These are phyloP conservation scores for Crossocerus cetratus DNA, from an alignment of 2,888 invertebrate genomes.

Conservation along the genomic window DNA sequence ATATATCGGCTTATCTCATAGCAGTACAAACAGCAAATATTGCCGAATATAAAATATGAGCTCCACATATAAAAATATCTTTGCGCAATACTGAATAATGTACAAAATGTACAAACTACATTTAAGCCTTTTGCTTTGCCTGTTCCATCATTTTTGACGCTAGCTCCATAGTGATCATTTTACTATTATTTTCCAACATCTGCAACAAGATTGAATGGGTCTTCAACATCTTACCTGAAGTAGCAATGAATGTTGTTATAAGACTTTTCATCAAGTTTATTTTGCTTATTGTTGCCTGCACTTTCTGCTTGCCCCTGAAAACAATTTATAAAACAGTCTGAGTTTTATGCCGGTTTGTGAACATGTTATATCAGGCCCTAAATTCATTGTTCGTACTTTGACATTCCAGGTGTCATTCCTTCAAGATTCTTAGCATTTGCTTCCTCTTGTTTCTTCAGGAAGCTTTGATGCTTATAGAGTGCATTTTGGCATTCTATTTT, in stretches of 20 bases:
- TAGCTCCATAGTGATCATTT: conserved; percentile 55
- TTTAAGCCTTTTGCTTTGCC: background rate
- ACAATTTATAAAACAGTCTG: conserved; percentile 2
- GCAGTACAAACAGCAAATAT: background rate
- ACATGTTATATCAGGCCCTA: background rate
- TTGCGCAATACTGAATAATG: background rate
- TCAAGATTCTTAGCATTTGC: conserved; percentile 42
- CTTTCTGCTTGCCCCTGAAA: conserved; percentile 55
- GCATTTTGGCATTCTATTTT: conserved; percentile 52
- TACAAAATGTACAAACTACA: background rate
- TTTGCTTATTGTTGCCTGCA: conserved; percentile 41
- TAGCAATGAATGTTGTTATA: conserved; percentile 58
- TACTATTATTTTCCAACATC: conserved; percentile 57
- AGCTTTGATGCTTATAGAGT: conserved; percentile 50
- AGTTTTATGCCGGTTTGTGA: background rate
- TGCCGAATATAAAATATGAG: background rate
- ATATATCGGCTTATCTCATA: background rate
- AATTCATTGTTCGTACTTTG: conserved; percentile 47
- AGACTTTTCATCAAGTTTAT: conserved; percentile 62
- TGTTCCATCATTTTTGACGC: conserved; percentile 48
- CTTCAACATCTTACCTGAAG: conserved; percentile 31
- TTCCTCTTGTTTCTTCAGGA: conserved; percentile 54
- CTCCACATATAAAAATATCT: conserved; percentile 6
- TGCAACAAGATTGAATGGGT: conserved; percentile 40
- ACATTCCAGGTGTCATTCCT: conserved; percentile 54